These are phyloP conservation scores for Protophormia terraenovae DNA, from an alignment of 2,888 invertebrate genomes.

Conservation along the genomic window DNA sequence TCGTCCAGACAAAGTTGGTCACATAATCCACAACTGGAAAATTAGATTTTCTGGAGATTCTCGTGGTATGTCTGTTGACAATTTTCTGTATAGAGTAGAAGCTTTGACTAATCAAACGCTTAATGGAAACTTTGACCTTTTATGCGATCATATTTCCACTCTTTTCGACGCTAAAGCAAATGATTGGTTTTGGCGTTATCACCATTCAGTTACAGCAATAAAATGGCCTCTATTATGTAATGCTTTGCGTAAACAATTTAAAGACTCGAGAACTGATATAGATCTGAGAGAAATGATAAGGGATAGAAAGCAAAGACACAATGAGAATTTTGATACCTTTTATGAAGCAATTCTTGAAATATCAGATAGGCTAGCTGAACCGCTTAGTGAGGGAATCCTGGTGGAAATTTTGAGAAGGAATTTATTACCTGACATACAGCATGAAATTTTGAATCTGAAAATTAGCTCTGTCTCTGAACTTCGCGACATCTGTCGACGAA, in stretches of 20 bases:
- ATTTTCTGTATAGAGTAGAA: constrained; percentile 59
- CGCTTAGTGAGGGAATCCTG: background rate
- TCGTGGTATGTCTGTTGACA: constrained; percentile 33
- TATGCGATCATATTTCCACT: constrained; percentile 27
- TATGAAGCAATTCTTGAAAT: constrained; percentile 38
- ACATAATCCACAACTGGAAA: constrained; percentile 54
- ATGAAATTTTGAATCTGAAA: constrained; percentile 35
- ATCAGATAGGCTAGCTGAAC: constrained; percentile 12
- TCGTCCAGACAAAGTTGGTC: constrained; percentile 29
- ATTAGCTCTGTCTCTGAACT: constrained; percentile 17
- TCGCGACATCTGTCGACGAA: constrained; percentile 20
- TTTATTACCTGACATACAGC: constrained; percentile 35
- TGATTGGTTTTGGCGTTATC: constrained; percentile 58
- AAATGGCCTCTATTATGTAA: constrained; percentile 37
- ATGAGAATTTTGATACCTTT: constrained; percentile 50
- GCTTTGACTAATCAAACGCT: constrained; percentile 41
- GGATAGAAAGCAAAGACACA: constrained; percentile 27
- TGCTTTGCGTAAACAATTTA: constrained; percentile 38
- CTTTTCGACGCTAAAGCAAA: constrained; percentile 47
- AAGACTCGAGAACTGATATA: constrained; percentile 46
- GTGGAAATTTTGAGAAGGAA: constrained; percentile 38
- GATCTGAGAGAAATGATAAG: constrained; percentile 47
- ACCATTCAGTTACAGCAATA: constrained; percentile 17
- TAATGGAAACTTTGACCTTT: constrained; percentile 23
- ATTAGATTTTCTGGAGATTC: constrained; percentile 38